Conservation (phyloP, 2,113 vertebrate genomes). For the Centropus bengalensis region DNA sequence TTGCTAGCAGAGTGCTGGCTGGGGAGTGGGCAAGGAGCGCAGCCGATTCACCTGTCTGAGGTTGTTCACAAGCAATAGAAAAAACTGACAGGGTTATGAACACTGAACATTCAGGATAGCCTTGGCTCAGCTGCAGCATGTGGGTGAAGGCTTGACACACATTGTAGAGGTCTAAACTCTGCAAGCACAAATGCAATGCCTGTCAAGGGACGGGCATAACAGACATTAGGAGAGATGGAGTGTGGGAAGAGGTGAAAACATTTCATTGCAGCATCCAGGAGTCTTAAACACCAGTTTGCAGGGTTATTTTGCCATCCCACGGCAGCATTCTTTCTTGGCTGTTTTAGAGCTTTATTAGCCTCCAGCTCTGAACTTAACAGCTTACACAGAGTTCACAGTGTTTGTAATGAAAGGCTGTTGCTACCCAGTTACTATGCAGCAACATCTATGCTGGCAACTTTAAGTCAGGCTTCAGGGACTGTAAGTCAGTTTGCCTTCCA, state of each 20-base stretch:
- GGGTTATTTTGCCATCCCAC: not conserved
- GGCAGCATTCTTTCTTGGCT: not conserved
- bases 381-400: accelerated
- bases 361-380: not conserved
- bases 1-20: not conserved
- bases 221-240: not conserved
- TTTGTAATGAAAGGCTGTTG: not conserved
- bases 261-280: not conserved
- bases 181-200: not conserved
- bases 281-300: not conserved
- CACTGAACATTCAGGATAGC: conserved; percentile 20
- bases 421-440: not conserved
- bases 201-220: not conserved
- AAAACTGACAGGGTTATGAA: conserved; percentile 69
- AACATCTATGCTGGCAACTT: not conserved
- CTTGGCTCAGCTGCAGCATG: conserved; percentile 60
- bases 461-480: not conserved
- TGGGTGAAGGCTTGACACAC: conserved; percentile 78
- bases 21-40: not conserved
- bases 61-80: conserved; percentile 67
- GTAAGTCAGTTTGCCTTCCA: not conserved
- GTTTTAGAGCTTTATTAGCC: not conserved
- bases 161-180: conserved; percentile 79
- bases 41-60: conserved; percentile 69
- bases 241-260: not conserved